These are phyloP conservation scores for Apus apus DNA, from an alignment of 2,113 vertebrate species.

Conservation along the genomic window DNA sequence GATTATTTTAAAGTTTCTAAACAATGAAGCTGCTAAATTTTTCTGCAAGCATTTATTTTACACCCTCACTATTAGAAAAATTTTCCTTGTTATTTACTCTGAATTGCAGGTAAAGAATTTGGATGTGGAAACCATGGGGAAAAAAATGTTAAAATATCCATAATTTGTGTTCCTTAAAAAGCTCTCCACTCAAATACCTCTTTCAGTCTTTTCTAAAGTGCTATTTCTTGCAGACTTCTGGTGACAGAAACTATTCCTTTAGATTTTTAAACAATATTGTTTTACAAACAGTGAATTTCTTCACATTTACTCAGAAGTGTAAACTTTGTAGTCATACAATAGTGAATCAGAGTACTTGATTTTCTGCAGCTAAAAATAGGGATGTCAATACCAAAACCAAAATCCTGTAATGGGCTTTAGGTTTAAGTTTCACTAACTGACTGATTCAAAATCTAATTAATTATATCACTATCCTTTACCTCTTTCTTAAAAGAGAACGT, in stretches of 20 bases:
- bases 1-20: neutral
- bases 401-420: neutral
- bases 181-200: neutral
- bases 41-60: neutral
- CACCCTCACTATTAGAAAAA: neutral
- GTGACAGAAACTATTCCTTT: neutral
- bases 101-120: neutral
- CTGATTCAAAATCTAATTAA: conserved; percentile 1
- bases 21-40: neutral
- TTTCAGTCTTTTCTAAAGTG: neutral
- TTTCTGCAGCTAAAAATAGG: conserved; percentile 2
- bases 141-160: neutral
- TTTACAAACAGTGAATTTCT: neutral
- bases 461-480: neutral
- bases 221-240: neutral
- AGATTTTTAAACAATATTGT: neutral
- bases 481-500: neutral
- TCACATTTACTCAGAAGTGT: neutral
- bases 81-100: neutral
- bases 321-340: neutral
- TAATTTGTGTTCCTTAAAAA: neutral
- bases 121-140: neutral
- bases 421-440: conserved; percentile 19
- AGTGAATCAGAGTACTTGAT: neutral
- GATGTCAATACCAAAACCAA: conserved; percentile 15